A percentile compares a stretch with the other conserved stretches of the same genome.
These are phyloP conservation scores for Stichopus chloronotus DNA, from an alignment of 35 echinoderm and acorn worm genomes.

Conservation along the genomic window DNA sequence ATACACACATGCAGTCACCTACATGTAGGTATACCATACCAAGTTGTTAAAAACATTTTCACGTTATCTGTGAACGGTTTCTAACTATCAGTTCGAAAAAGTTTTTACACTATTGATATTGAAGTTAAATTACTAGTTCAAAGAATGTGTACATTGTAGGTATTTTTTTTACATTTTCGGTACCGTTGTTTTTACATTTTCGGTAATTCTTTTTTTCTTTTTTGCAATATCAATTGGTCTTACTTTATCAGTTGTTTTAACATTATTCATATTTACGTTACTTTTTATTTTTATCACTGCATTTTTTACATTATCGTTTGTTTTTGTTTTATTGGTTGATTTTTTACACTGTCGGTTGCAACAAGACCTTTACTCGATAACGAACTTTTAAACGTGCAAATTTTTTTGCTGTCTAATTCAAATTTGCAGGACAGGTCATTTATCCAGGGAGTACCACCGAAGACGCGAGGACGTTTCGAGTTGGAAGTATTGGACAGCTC, in stretches of 20 bases:
- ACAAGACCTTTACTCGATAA: not conserved
- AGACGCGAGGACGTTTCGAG: conserved; percentile 66
- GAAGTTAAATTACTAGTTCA: too few species aligned
- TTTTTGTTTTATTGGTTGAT: not conserved
- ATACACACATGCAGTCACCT: too few species aligned
- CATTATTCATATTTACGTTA: not conserved
- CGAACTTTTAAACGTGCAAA: too few species aligned
- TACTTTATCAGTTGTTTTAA: not conserved
- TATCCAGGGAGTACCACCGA: conserved; percentile 76
- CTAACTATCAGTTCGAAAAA: too few species aligned
- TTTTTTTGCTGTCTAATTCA: not conserved
- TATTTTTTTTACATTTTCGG: too few species aligned
- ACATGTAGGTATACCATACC: too few species aligned
- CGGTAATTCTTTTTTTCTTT: too few species aligned
- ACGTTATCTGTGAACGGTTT: too few species aligned
- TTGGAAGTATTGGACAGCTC: conserved; percentile 87
- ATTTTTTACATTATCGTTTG: not conserved
- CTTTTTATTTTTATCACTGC: not conserved
- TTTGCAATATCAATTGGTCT: not conserved
- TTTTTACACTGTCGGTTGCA: not conserved
- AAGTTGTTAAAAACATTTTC: too few species aligned
- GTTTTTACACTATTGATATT: too few species aligned
- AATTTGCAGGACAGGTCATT: conserved; percentile 75
- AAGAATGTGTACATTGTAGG: too few species aligned
- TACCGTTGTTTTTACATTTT: too few species aligned